These are phyloP conservation scores for Eupithecia subfuscata DNA, from an alignment of 2,888 invertebrate genomes.

Conservation along the genomic window DNA sequence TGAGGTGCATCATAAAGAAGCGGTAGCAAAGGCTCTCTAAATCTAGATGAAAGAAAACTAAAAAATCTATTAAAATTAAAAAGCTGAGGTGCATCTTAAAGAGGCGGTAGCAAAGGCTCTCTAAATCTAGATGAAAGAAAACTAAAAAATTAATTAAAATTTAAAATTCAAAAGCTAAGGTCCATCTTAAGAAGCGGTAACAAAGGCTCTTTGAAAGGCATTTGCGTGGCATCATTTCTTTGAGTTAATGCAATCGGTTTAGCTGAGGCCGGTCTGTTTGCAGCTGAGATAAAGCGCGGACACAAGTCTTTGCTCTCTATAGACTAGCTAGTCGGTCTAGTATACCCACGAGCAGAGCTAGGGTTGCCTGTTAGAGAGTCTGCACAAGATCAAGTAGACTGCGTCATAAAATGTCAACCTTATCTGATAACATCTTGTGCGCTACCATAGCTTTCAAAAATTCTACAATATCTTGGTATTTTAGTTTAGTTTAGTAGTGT, in stretches of 20 bases:
- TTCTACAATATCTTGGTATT: not conserved
- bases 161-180: not conserved
- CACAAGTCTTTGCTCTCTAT: slow-evolving; percentile 61
- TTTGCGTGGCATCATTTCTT: slow-evolving; percentile 50
- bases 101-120: not conserved
- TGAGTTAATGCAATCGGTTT: slow-evolving; percentile 70
- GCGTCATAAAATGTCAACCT: not conserved
- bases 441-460: not conserved
- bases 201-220: slow-evolving; percentile 3
- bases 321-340: slow-evolving; percentile 17
- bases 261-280: slow-evolving; percentile 61
- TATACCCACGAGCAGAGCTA: slow-evolving; percentile 42
- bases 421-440: not conserved
- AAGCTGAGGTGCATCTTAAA: not conserved
- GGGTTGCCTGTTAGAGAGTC: slow-evolving; percentile 39
- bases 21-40: not conserved
- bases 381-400: not conserved
- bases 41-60: not conserved
- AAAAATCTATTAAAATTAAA: not conserved
- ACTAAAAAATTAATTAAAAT: not conserved
- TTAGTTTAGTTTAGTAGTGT: not conserved
- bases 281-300: slow-evolving; percentile 68
- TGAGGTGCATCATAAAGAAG: not conserved
- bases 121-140: not conserved
- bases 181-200: not conserved